These are phyloP conservation scores for Pentamera pediparva DNA, from an alignment of 53 echinoderm and acorn worm genomes.

Conservation along the genomic window DNA sequence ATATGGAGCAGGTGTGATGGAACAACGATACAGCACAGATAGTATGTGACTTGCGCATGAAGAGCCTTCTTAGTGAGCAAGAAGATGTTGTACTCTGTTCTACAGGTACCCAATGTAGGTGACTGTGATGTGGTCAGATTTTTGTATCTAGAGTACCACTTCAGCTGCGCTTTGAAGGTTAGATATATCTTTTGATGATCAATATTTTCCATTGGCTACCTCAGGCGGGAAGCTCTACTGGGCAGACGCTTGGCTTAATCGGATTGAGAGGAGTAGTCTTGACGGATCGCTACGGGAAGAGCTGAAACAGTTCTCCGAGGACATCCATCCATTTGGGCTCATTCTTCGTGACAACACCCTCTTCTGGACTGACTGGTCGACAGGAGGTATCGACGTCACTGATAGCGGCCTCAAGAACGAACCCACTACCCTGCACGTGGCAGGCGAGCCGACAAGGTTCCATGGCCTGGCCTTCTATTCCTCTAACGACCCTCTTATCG, in stretches of 20 bases:
- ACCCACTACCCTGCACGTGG: background rate
- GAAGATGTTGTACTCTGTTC: no score
- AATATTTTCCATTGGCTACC: no score
- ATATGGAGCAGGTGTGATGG: no score
- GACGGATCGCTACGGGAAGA: constrained; percentile 2
- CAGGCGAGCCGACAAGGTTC: background rate
- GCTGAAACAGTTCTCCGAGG: background rate
- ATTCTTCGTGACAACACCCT: background rate
- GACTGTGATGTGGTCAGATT: no score
- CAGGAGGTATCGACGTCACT: background rate
- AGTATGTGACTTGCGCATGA: no score
- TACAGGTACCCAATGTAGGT: no score
- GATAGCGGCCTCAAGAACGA: background rate
- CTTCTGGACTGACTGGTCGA: constrained; percentile 4
- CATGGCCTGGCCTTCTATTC: constrained; percentile 10
- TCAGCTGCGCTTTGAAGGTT: no score
- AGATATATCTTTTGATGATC: no score
- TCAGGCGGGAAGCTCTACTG: constrained; percentile 4
- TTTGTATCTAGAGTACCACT: no score
- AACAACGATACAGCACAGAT: no score
- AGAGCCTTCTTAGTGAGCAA: no score
- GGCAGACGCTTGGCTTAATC: background rate
- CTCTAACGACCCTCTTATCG: background rate
- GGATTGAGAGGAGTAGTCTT: constrained; percentile 13
- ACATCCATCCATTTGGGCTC: constrained; percentile 12